These are phyloP conservation scores for Mimachlamys varia DNA, from an alignment of 2,888 invertebrate genomes.

Conservation along the genomic window DNA sequence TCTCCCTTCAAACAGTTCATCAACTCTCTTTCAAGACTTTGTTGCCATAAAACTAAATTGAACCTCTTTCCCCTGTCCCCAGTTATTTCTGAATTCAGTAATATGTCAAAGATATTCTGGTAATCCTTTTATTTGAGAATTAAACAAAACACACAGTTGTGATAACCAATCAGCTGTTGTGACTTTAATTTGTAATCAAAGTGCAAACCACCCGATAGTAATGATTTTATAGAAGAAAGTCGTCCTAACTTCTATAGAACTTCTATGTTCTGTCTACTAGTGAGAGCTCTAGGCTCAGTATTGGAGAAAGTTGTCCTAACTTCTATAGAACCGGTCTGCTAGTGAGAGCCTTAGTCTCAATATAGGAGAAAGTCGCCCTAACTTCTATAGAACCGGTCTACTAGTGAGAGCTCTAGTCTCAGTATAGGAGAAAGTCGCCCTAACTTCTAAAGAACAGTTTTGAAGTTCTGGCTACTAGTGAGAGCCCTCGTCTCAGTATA, in stretches of 20 bases:
- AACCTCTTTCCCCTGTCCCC: neutral
- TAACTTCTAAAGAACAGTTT: neutral
- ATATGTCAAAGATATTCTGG: no score
- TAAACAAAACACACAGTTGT: neutral
- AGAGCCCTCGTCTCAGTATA: neutral
- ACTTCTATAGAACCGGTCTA: neutral
- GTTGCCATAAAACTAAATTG: no score
- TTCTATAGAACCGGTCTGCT: neutral
- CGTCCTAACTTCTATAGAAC: neutral
- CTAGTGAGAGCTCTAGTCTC: neutral
- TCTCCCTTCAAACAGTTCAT: neutral
- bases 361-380: neutral
- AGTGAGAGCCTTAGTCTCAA: neutral
- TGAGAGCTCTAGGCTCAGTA: neutral
- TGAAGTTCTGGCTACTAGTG: neutral
- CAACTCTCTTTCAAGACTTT: no score
- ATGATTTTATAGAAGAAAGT: neutral
- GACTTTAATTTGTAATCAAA: neutral
- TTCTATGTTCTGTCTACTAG: neutral
- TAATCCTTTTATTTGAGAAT: no score
- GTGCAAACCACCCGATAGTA: neutral
- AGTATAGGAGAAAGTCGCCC: neutral
- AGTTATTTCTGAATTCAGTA: no score
- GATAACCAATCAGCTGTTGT: neutral
- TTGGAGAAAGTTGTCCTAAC: neutral